Conservation (phyloP, 2,888 invertebrate species). For the Synergus itoensis region DNA sequence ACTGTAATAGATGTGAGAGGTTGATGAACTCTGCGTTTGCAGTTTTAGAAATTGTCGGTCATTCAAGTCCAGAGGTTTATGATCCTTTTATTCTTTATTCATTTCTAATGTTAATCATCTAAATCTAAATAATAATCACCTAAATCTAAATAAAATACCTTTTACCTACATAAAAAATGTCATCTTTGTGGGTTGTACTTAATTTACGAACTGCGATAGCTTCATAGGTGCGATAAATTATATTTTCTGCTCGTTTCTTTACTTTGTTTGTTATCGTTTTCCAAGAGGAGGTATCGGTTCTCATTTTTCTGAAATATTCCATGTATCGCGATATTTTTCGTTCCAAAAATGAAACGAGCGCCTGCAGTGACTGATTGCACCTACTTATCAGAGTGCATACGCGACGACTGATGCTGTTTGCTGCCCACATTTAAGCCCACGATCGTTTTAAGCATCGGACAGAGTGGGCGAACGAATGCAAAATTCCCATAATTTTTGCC, state of each 20-base stretch:
- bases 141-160: no score
- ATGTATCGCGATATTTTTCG: slow-evolving; percentile 13
- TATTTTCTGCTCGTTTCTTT: background rate
- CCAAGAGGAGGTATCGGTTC: background rate
- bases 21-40: slow-evolving; percentile 1
- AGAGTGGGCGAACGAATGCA: slow-evolving; percentile 34
- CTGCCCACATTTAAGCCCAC: slow-evolving; percentile 39
- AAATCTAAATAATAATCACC: no score
- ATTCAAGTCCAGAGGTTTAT: background rate
- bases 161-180: no score
- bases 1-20: slow-evolving; percentile 21
- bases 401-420: slow-evolving; percentile 37
- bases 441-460: slow-evolving; percentile 33
- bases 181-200: no score
- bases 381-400: slow-evolving; percentile 27
- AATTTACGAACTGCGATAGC: background rate
- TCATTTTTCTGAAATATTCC: slow-evolving; percentile 14
- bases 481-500: slow-evolving; percentile 42
- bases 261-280: background rate
- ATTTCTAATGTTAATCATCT: no score
- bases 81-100: no score
- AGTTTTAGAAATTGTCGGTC: background rate
- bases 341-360: slow-evolving; percentile 19
- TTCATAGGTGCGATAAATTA: background rate
- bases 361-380: slow-evolving; percentile 32